These are phyloP conservation scores for Scleropages formosus DNA, from an alignment of 2,797 vertebrate species.

Conservation along the genomic window DNA sequence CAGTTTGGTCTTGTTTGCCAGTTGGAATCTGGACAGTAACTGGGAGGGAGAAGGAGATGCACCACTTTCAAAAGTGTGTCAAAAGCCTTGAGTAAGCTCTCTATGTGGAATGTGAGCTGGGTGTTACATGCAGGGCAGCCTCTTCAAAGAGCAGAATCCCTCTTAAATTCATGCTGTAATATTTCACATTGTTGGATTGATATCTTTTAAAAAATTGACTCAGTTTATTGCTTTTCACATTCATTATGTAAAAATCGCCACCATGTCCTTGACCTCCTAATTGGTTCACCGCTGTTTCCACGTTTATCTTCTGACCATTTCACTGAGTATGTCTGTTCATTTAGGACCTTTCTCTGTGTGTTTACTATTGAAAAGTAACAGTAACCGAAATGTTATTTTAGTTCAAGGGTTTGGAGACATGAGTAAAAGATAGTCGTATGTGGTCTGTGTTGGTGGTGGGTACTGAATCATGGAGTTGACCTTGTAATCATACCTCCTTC, in stretches of 20 bases:
- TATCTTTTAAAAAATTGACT: constrained; percentile 75
- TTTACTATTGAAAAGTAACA: no score
- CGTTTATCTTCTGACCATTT: no score
- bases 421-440: background rate
- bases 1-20: constrained; percentile 63
- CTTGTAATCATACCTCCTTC: constrained; percentile 64
- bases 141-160: constrained; percentile 77
- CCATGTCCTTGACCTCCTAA: background rate
- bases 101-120: constrained; percentile 84
- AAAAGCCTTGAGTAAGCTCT: constrained; percentile 85
- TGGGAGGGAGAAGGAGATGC: constrained; percentile 71
- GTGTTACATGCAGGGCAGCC: constrained; percentile 72
- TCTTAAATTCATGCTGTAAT: constrained; percentile 80
- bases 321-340: no score
- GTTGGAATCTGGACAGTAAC: constrained; percentile 74
- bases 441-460: background rate
- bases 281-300: background rate
- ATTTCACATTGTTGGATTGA: constrained; percentile 73
- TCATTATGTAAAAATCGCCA: constrained; percentile 26
- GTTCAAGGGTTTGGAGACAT: background rate
- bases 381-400: no score
- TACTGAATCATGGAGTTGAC: constrained; percentile 46
- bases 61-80: constrained; percentile 85
- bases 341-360: no score
- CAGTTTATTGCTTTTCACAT: constrained; percentile 59